A percentile compares a stretch with the other conserved stretches of the same genome.
Evolutionary conservation across 1,140 invertebrate species (phyloP).

Genomic region (Acyrthosiphon pisum): DNA sequence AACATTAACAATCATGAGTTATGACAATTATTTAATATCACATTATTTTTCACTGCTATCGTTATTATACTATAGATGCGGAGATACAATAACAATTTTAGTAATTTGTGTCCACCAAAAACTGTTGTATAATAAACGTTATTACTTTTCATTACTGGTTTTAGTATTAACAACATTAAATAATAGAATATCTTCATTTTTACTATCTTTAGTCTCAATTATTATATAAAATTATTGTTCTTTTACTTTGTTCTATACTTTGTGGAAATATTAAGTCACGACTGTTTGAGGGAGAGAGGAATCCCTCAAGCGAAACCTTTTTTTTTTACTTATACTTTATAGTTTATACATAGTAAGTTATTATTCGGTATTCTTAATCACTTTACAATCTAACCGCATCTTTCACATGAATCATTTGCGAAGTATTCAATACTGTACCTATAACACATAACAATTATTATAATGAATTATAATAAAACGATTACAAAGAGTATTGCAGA

Average conservation of each 20-base stretch:
- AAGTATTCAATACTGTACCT: neutral
- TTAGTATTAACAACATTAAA: neutral
- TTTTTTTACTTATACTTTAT: conserved; percentile 7
- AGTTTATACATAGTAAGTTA: neutral
- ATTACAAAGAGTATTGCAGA: conserved; percentile 26
- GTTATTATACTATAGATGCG: neutral
- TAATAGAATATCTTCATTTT: neutral
- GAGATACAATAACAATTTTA: neutral
- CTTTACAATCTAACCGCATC: conserved; percentile 27
- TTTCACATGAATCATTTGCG: conserved; percentile 37
- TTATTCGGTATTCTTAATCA: conserved; percentile 39
- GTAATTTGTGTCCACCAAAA: neutral
- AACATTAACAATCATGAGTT: neutral
- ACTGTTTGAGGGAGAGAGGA: conserved; percentile 3
- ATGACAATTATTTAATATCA: neutral
- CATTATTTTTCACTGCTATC: neutral
- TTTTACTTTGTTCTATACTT: neutral
- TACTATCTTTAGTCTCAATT: neutral
- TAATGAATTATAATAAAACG: conserved; percentile 6
- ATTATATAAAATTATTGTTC: conserved; percentile 25
- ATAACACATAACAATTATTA: neutral
- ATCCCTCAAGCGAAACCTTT: conserved; percentile 29
- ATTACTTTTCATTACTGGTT: neutral
- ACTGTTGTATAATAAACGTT: neutral
- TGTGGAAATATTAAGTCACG: conserved; percentile 19